Percentiles rank a stretch among this genome's conserved stretches.
Conservation (phyloP, 2,888 invertebrate genomes). For the Tanaodytes sp. region DNA sequence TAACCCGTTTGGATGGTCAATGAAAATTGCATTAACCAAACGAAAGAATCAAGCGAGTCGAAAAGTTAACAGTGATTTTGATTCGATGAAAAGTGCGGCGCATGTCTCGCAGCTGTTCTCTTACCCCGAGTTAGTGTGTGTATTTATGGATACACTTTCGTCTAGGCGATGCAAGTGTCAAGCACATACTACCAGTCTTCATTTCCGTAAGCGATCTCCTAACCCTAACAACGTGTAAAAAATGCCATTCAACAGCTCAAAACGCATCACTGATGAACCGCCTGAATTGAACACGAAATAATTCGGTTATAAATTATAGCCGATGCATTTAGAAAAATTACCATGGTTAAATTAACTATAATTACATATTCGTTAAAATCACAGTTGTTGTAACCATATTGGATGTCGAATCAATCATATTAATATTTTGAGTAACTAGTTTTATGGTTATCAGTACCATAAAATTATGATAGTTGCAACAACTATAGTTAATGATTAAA, state of each 20-base stretch:
- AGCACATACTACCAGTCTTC: slow-evolving; percentile 40
- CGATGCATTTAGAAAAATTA: no score
- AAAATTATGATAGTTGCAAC: no score
- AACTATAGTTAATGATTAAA: no score
- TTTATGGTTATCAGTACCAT: no score
- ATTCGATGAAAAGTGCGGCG: slow-evolving; percentile 38
- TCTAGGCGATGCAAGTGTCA: slow-evolving; percentile 43
- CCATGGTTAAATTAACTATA: no score
- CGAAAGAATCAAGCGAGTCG: slow-evolving; percentile 3
- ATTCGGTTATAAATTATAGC: no score
- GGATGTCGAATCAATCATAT: no score
- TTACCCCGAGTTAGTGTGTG: slow-evolving; percentile 37
- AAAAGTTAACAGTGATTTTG: slow-evolving; percentile 33
- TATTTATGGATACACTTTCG: slow-evolving; percentile 51
- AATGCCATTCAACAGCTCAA: slow-evolving; percentile 17
- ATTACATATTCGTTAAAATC: no score
- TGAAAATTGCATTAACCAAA: no score
- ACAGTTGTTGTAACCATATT: no score
- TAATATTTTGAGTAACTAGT: no score
- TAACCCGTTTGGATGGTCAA: no score
- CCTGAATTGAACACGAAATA: neutral
- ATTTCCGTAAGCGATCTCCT: slow-evolving; percentile 47
- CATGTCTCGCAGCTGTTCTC: slow-evolving; percentile 40
- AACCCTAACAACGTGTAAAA: slow-evolving; percentile 27
- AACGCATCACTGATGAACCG: neutral